Evolutionary conservation across 2,888 invertebrate genomes (phyloP).

Genomic region (Dynastes hyllus): DNA sequence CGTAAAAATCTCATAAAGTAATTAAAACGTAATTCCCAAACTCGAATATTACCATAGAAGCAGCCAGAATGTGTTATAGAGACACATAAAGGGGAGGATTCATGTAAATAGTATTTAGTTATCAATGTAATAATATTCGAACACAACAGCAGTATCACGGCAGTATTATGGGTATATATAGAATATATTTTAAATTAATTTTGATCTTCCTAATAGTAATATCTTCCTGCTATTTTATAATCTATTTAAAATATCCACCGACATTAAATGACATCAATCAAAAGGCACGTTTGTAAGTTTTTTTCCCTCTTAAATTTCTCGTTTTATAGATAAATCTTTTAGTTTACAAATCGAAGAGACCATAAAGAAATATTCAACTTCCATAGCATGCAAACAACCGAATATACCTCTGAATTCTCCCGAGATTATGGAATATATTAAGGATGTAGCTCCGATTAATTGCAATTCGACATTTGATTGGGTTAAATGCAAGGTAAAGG

Average conservation of each 20-base stretch:
- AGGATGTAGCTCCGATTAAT: conserved; percentile 75
- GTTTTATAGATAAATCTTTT: conserved; percentile 52
- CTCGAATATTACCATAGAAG: too few species aligned
- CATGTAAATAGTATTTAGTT: too few species aligned
- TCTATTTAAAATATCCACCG: conserved; percentile 8
- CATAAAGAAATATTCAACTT: conserved; percentile 70
- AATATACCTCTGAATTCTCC: conserved; percentile 79
- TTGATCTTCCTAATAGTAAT: background rate
- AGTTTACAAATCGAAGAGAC: conserved; percentile 72
- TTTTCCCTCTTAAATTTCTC: background rate
- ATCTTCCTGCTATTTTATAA: conserved; percentile 8
- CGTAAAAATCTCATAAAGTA: background rate
- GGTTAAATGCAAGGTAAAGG: conserved; percentile 82
- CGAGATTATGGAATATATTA: conserved; percentile 83
- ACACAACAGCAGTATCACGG: background rate
- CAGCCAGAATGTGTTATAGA: too few species aligned
- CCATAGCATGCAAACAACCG: conserved; percentile 78
- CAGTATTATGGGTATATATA: conserved; percentile 13
- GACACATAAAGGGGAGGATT: too few species aligned
- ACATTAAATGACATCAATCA: conserved; percentile 19
- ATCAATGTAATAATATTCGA: too few species aligned
- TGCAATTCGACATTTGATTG: conserved; percentile 82
- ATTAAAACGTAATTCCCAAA: background rate
- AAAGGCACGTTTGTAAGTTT: conserved; percentile 36
- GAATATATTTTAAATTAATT: conserved; percentile 23